These are phyloP conservation scores for Gymnodraco acuticeps DNA, from an alignment of 2,797 vertebrate genomes.

Conservation along the genomic window DNA sequence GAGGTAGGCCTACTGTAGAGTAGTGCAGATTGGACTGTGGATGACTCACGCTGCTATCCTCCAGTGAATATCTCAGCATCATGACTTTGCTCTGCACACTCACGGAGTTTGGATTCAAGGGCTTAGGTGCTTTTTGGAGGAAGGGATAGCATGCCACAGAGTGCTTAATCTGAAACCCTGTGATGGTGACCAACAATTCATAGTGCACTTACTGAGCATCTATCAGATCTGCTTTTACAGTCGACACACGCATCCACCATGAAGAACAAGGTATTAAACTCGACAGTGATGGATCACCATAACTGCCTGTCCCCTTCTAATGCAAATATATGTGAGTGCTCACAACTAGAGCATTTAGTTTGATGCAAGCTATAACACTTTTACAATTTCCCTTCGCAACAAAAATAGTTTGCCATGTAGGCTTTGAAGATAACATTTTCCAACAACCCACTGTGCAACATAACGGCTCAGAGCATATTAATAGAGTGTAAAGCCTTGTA, in stretches of 20 bases:
- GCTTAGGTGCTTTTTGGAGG: slow-evolving; percentile 35
- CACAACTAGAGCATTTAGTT: slow-evolving; percentile 12
- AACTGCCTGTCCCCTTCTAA: neutral
- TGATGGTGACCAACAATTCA: slow-evolving; percentile 12
- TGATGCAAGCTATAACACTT: slow-evolving; percentile 11
- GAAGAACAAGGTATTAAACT: neutral
- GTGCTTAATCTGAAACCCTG: neutral
- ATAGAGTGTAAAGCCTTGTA: slow-evolving; percentile 15
- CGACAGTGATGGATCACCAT: neutral
- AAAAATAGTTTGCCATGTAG: slow-evolving; percentile 10
- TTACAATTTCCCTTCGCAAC: slow-evolving; percentile 17
- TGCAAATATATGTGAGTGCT: neutral
- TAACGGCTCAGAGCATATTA: slow-evolving; percentile 15
- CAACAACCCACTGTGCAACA: slow-evolving; percentile 27
- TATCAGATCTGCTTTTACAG: slow-evolving; percentile 14
- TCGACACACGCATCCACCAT: neutral
- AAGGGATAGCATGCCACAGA: slow-evolving; percentile 5
- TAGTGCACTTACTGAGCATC: slow-evolving; percentile 21
- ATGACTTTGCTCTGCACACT: slow-evolving; percentile 66
- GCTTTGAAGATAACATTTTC: slow-evolving; percentile 43
- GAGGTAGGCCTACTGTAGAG: slow-evolving; percentile 71
- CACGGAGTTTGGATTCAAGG: slow-evolving; percentile 66
- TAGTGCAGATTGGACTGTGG: slow-evolving; percentile 64
- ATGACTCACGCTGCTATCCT: slow-evolving; percentile 74
- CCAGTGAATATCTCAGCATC: slow-evolving; percentile 62